Evolutionary conservation across 2,797 vertebrate genomes (phyloP).

Genomic region (Melanogrammus aeglefinus): DNA sequence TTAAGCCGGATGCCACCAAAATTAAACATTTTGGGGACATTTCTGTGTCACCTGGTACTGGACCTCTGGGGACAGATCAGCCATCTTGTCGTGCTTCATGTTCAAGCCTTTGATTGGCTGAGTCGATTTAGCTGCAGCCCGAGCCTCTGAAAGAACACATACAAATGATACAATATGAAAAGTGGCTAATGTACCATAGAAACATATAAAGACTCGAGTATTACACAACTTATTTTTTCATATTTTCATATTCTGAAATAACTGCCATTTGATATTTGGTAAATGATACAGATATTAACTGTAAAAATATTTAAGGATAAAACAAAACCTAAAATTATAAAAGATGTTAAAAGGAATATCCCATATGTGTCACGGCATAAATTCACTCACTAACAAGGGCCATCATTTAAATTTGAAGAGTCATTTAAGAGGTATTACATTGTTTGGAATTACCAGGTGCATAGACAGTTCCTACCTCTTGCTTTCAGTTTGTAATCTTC

Average conservation of each 20-base stretch:
- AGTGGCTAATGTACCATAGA: not conserved
- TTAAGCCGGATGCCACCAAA: not conserved
- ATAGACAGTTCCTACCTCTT: slow-evolving; percentile 54
- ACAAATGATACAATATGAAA: no score
- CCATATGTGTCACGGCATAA: not conserved
- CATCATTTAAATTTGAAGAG: not conserved
- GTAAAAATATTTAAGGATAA: not conserved
- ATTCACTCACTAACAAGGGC: not conserved
- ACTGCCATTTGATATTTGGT: not conserved
- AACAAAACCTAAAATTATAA: not conserved
- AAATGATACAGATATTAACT: not conserved
- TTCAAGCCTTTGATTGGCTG: slow-evolving; percentile 44
- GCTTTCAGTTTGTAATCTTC: slow-evolving; percentile 74
- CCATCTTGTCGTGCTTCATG: slow-evolving; percentile 44
- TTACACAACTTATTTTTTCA: no score
- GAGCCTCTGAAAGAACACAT: slow-evolving; percentile 45
- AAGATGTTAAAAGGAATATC: not conserved
- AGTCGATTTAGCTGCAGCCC: slow-evolving; percentile 48
- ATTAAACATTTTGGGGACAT: not conserved
- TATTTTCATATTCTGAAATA: no score
- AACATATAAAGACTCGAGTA: not conserved
- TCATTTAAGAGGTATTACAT: not conserved
- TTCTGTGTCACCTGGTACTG: slow-evolving; percentile 59
- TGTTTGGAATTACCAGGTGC: slow-evolving; percentile 4
- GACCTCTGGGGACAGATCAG: slow-evolving; percentile 53